Conservation (phyloP, 1,140 invertebrate species). For the Zelostemma sp. region DNA sequence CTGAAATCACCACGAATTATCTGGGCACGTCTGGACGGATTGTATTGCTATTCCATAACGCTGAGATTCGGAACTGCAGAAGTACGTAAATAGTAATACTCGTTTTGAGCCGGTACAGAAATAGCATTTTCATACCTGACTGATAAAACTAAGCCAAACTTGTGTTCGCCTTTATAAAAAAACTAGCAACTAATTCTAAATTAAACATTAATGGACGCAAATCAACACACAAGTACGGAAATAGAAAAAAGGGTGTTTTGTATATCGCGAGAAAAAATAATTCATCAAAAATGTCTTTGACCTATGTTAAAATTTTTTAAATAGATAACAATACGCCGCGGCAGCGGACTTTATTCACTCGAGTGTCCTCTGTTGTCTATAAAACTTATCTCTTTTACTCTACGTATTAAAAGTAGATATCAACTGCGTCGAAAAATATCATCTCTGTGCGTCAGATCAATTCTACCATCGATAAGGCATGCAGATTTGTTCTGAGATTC, state of each 20-base stretch:
- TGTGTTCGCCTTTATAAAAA: too few species aligned
- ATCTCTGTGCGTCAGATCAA: not conserved
- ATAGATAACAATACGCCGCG: constrained; percentile 17
- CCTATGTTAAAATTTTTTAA: constrained; percentile 15
- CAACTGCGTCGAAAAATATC: not conserved
- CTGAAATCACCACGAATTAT: too few species aligned
- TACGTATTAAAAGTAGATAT: not conserved
- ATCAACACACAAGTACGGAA: not conserved
- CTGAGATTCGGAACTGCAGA: constrained; percentile 10
- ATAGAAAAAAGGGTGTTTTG: not conserved
- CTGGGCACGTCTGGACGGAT: constrained; percentile 47
- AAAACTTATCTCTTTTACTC: not conserved
- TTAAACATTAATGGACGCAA: too few species aligned
- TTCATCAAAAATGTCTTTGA: constrained; percentile 10
- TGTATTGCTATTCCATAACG: constrained; percentile 40
- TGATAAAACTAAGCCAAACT: too few species aligned
- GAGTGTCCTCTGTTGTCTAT: not conserved
- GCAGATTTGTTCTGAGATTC: too few species aligned
- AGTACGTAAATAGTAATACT: constrained; percentile 4
- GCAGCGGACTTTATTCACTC: not conserved
- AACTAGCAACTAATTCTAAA: too few species aligned
- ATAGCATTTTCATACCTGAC: not conserved
- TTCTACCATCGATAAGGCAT: too few species aligned
- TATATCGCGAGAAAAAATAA: constrained; percentile 8
- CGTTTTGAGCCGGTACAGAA: constrained; percentile 1